These are phyloP conservation scores for Oreochromis niloticus DNA, from an alignment of 2,113 vertebrate genomes.

Conservation along the genomic window DNA sequence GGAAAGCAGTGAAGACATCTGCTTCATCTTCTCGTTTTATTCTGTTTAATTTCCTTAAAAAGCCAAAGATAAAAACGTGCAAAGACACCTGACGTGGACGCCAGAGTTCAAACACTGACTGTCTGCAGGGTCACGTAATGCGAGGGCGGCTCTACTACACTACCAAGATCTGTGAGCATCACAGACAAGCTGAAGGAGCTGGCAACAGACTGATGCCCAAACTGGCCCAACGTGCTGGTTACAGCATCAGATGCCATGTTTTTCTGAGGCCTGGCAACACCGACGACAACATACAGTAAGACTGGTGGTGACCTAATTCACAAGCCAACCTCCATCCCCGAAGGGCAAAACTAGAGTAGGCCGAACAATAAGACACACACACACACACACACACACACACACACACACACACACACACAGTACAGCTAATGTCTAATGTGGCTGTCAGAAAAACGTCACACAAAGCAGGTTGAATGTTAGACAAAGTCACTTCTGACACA, in stretches of 20 bases:
- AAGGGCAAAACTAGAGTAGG: neutral
- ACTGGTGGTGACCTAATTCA: slow-evolving; percentile 22
- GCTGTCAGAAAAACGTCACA: neutral
- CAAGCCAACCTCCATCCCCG: neutral
- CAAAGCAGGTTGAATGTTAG: accelerated
- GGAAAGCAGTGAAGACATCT: neutral
- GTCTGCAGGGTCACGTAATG: neutral
- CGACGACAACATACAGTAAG: neutral
- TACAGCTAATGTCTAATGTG: neutral
- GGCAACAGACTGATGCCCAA: neutral
- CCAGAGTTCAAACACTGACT: neutral
- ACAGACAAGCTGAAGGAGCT: neutral
- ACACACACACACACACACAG: neutral
- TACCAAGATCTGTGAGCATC: accelerated
- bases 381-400: accelerated
- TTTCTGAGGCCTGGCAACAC: neutral
- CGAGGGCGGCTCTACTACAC: accelerated
- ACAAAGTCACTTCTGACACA: neutral
- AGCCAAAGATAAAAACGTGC: neutral
- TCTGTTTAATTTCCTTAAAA: neutral
- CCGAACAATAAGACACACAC: neutral
- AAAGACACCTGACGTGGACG: neutral
- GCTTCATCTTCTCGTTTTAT: neutral
- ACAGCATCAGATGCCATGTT: neutral
- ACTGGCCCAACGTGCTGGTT: accelerated